These are phyloP conservation scores for Tipula unca DNA, from an alignment of 2,888 invertebrate species.

Conservation along the genomic window DNA sequence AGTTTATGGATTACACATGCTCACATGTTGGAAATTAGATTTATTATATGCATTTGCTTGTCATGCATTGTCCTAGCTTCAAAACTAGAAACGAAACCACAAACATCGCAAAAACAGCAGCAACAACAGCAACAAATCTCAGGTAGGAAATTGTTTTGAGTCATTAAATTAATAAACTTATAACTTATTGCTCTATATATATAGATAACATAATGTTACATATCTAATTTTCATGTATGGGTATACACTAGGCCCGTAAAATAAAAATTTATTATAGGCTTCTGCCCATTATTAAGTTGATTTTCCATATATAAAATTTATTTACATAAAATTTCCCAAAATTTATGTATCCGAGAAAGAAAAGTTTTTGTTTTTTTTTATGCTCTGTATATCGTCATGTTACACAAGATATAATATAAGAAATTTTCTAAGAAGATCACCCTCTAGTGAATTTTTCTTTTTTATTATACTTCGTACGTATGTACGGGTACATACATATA, in stretches of 20 bases:
- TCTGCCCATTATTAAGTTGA: neutral
- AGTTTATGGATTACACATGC: conserved; percentile 19
- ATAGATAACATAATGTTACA: neutral
- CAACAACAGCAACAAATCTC: neutral
- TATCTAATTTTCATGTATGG: neutral
- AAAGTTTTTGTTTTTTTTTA: neutral
- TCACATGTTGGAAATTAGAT: conserved; percentile 20
- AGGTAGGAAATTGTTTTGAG: conserved; percentile 16
- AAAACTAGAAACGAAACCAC: neutral
- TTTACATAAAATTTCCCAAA: neutral
- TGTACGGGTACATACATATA: neutral
- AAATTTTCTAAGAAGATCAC: neutral
- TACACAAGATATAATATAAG: neutral
- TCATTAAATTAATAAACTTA: neutral
- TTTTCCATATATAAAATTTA: neutral
- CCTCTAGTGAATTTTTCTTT: neutral
- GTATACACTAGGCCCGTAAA: neutral
- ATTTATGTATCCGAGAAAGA: neutral
- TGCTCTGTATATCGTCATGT: neutral
- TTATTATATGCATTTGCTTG: conserved; percentile 19
- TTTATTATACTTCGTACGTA: neutral
- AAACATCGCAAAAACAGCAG: neutral
- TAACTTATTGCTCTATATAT: neutral
- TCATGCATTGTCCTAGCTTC: conserved; percentile 19
- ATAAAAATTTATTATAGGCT: neutral